Base-by-base conservation (phyloP, 1,140 invertebrate genomes). In the Macrobrachium nipponense region DNA sequence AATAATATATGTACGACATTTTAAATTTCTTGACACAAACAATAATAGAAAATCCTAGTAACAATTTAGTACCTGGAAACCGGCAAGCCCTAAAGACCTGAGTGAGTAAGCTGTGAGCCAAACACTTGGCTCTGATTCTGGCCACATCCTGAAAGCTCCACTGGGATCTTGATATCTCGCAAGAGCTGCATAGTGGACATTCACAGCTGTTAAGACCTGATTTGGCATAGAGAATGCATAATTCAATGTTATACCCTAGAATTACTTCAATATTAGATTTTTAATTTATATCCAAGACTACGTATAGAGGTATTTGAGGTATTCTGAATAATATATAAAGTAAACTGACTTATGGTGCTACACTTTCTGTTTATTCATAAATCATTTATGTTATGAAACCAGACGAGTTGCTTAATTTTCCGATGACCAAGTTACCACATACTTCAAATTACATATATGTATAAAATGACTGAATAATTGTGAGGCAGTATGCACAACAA, bases 31-130 rank as follows among this genome's bases (percentile, higher is more conserved):
- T n/a, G n/a, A n/a, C 0, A 58, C 14, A 18, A 43, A 2, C 2
- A 15, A 80, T 12, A 27, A 10, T n/a, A 14, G 11, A 17, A 59
- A 43, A 7, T 20, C 5, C 58, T 5, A 18, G 20, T 15, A 23
- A 27, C 18, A n/a, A 59, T 44, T 62, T 18, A n/a, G n/a, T n/a
- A 87, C 87, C 80, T 92, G 91, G 88, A 92, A 93, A 51, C 90
- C 89, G 2, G 91, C 91, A 51, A 91, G 88, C 44, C 90, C 90
- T 62, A 93, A 90, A 15, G 91, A 90, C 79, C 91, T 89, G 3
- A 92, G 82, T 15, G 90, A 90, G 90, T 92, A 92, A 10, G 93
- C 91, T 17, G 92, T 92, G 64, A 93, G 91, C 92, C 92, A 93
- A 27, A 93, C 91, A 89, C 91, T 92, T 12, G 91, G 91, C 68